Conservation (phyloP, 2,888 invertebrate genomes). For the Leucania comma region DNA sequence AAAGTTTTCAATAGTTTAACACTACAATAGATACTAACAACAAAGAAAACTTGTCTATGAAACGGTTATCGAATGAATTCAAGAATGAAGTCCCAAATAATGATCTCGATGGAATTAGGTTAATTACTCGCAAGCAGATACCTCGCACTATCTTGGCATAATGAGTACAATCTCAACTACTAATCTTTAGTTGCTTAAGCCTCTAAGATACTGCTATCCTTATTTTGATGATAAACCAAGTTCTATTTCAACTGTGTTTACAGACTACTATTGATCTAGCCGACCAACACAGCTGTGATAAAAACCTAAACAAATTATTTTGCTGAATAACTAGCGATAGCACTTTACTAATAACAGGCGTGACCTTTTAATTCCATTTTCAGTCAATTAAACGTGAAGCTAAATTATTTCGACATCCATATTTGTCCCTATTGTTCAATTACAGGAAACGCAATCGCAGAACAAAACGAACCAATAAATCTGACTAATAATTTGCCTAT, state of each 20-base stretch:
- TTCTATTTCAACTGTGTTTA: background rate
- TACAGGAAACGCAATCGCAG: conserved; percentile 16
- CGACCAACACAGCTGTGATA: background rate
- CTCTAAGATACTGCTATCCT: conserved; percentile 1
- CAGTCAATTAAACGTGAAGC: background rate
- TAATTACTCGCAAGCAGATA: conserved; percentile 28
- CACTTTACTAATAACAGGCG: background rate
- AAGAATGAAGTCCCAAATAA: conserved; percentile 13
- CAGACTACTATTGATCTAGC: background rate
- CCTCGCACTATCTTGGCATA: conserved; percentile 16
- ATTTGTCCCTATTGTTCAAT: conserved; percentile 28
- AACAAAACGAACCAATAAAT: conserved; percentile 40
- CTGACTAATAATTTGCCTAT: conserved; percentile 36
- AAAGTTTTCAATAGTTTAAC: conserved; percentile 11
- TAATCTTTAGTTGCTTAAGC: conserved; percentile 18
- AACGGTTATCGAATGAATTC: conserved; percentile 1
- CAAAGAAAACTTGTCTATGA: conserved; percentile 6
- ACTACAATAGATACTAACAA: conserved; percentile 20
- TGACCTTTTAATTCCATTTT: background rate
- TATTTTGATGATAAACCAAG: background rate
- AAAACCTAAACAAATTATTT: background rate
- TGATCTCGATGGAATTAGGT: conserved; percentile 32
- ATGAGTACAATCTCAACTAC: conserved; percentile 23
- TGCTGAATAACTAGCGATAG: background rate
- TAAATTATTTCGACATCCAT: conserved; percentile 3